Base-by-base conservation (phyloP, 2,888 invertebrate genomes). In the Thysanoteuthis rhombus region DNA sequence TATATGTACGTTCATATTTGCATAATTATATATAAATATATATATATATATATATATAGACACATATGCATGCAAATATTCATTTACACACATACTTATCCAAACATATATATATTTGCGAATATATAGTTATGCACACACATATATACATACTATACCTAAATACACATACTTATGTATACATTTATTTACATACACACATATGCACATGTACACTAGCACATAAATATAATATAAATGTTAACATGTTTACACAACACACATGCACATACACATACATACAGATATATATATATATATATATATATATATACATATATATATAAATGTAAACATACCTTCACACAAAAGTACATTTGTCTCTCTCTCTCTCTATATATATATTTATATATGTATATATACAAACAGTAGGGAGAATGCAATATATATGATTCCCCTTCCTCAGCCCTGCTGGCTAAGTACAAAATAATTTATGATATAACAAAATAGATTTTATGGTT, bases 401-500 rank as follows among this genome's bases (percentile, higher is more conserved):
- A n/a, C n/a, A n/a, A n/a, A n/a, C n/a, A n/a, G n/a, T n/a, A n/a
- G n/a, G 45, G 16, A 10, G 19, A 16, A 45, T 45, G 45, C 45
- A 45, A 12, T 45, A 45, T 45, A 45, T 45, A n/a, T n/a, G n/a
- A n/a, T n/a, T n/a, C n/a, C 0, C 25, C n/a, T 36, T 36, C n/a
- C n/a, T 16, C 25, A 12, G 12, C 75, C 12, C n/a, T 10, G n/a
- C 12, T 75, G 8, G 75, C 36, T 75, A 75, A 75, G 75, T n/a
- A 16, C 75, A n/a, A 36, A 75, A 75, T 75, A 75, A 75, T 75
- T 75, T 75, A 75, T 75, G 75, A 75, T 75, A n/a, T 75, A 75
- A n/a, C 75, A 75, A 75, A 75, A 75, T 75, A 75, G 75, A 75
- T 75, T 75, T 75, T 75, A 75, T 75, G 75, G 75, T 75, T 75